phyloP scores from a whole-genome alignment of 2,888 invertebrate species.

The Lumbricus terrestris region DNA sequence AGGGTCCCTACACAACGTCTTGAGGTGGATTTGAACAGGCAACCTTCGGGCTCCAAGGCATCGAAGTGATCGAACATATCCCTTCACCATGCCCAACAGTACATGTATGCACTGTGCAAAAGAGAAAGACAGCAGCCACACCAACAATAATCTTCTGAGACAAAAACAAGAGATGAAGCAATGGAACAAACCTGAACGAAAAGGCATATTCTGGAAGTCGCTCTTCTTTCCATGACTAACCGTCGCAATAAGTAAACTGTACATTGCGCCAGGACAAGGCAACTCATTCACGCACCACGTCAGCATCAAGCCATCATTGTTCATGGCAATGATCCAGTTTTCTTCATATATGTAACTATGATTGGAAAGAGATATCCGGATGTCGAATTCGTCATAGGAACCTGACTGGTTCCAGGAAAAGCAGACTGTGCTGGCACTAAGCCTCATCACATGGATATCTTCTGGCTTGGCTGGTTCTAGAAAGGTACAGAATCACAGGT shows the following conservation, averaged over 20 bases:
- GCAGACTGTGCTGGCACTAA: neutral
- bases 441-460: neutral
- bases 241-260: neutral
- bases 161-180: neutral
- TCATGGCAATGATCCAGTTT: neutral
- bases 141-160: neutral
- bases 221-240: neutral
- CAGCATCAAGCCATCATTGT: neutral
- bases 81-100: too few relatives aligned
- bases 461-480: neutral
- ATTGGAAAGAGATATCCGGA: neutral
- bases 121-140: neutral
- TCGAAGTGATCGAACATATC: too few relatives aligned
- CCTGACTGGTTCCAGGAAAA: conserved; percentile 15
- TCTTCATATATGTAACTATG: neutral
- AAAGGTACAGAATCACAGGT: neutral
- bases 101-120: too few relatives aligned
- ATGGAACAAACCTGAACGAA: neutral
- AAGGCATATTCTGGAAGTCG: neutral
- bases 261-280: neutral
- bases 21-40: too few relatives aligned
- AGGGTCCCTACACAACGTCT: too few relatives aligned
- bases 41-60: too few relatives aligned
- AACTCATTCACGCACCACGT: neutral
- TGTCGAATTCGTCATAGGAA: neutral